These are phyloP conservation scores for Meteorus sp. DNA, from an alignment of 1,140 invertebrate species.

Conservation along the genomic window DNA sequence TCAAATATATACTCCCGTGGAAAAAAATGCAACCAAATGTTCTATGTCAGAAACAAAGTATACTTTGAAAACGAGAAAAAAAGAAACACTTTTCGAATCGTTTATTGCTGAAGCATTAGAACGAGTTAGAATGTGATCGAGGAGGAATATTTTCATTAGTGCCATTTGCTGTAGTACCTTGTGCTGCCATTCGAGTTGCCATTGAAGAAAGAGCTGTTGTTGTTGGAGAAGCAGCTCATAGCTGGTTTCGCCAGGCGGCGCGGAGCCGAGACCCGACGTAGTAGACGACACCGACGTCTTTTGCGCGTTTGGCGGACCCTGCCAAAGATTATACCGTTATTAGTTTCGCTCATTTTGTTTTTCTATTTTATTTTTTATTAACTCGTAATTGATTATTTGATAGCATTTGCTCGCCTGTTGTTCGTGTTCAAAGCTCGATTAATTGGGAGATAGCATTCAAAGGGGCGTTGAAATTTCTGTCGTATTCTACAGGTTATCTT, in stretches of 20 bases:
- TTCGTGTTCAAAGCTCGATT: too few species aligned
- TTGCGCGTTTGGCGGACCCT: slow-evolving; percentile 89
- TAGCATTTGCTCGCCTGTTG: too few species aligned
- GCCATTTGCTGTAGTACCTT: slow-evolving; percentile 63
- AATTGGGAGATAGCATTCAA: too few species aligned
- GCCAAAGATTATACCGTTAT: slow-evolving; percentile 26
- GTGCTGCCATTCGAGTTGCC: slow-evolving; percentile 80
- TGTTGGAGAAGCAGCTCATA: slow-evolving; percentile 92
- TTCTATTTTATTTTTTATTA: neutral
- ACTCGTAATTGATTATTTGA: too few species aligned
- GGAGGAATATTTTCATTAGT: neutral
- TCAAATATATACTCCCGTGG: too few species aligned
- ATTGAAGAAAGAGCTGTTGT: slow-evolving; percentile 89
- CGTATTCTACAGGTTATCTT: too few species aligned
- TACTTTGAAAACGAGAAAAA: too few species aligned
- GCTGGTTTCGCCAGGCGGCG: slow-evolving; percentile 72
- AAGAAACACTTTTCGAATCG: too few species aligned
- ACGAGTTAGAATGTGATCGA: neutral
- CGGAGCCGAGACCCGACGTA: slow-evolving; percentile 54
- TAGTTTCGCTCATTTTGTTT: slow-evolving; percentile 5
- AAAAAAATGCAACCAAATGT: too few species aligned
- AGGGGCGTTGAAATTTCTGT: too few species aligned
- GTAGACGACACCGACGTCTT: slow-evolving; percentile 63
- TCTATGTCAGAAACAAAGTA: too few species aligned
- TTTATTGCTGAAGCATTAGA: too few species aligned